Evolutionary conservation across 2,888 invertebrate genomes (phyloP).

Genomic region (Ochropleura plecta): DNA sequence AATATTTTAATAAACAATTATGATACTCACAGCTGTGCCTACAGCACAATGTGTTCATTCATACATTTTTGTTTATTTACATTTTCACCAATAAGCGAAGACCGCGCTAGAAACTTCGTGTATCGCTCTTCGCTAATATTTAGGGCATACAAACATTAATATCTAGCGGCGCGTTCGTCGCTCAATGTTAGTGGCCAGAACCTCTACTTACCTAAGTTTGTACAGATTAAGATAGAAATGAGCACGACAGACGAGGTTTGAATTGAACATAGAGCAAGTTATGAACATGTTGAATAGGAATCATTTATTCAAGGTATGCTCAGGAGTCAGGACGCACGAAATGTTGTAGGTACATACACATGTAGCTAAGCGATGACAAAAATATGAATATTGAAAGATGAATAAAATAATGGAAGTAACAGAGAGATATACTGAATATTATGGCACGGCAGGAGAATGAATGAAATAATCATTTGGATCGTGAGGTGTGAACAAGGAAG

Average conservation of each 20-base stretch:
- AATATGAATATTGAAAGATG: no score
- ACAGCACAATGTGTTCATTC: neutral
- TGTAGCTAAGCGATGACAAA: no score
- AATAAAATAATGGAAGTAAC: no score
- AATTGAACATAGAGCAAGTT: no score
- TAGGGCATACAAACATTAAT: neutral
- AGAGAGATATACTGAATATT: no score
- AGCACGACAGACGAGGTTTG: neutral
- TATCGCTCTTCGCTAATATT: neutral
- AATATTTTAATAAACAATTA: conserved; percentile 2
- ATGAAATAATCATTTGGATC: no score
- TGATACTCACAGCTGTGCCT: neutral
- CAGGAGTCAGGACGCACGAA: no score
- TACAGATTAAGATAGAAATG: neutral
- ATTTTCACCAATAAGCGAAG: neutral
- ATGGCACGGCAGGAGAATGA: no score
- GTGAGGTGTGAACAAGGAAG: no score
- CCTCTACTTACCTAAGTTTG: neutral
- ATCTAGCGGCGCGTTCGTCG: neutral
- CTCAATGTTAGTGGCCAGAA: neutral
- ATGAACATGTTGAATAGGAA: no score
- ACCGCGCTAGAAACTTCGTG: neutral
- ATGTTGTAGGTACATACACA: no score
- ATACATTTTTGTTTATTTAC: neutral
- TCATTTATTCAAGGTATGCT: no score